Percentiles rank a stretch among this genome's conserved stretches.
phyloP scores from a whole-genome alignment of 2,888 invertebrate genomes.

The Drosophila flavopinicola region DNA sequence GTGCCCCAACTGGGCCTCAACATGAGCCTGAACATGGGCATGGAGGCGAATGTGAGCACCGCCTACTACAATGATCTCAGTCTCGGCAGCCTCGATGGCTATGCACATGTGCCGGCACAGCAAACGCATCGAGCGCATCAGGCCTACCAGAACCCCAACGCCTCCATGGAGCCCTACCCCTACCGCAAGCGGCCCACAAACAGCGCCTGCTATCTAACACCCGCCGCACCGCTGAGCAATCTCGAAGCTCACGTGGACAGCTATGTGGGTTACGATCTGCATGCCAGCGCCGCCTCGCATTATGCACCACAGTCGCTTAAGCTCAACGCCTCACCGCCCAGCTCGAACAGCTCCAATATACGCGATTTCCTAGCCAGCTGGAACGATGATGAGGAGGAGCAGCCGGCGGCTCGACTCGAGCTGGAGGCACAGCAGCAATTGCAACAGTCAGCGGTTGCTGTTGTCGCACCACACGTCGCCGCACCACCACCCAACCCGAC shows the following conservation, averaged over 20 bases:
- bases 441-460: conserved; percentile 32
- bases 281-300: conserved; percentile 31
- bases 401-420: conserved; percentile 12
- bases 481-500: background rate
- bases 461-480: conserved; percentile 47
- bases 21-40: conserved; percentile 39
- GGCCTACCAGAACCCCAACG: conserved; percentile 25
- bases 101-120: conserved; percentile 38
- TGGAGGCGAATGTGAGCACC: conserved; percentile 50
- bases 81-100: conserved; percentile 69
- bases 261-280: conserved; percentile 57
- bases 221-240: conserved; percentile 39
- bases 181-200: conserved; percentile 68
- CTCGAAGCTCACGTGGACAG: conserved; percentile 67
- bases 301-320: conserved; percentile 21
- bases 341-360: conserved; percentile 79
- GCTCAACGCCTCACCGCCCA: conserved; percentile 1
- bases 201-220: conserved; percentile 55
- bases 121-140: conserved; percentile 46
- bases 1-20: conserved; percentile 36
- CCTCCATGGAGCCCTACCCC: conserved; percentile 48
- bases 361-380: conserved; percentile 84
- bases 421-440: background rate
- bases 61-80: conserved; percentile 76
- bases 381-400: conserved; percentile 84